Base-by-base conservation (phyloP, 2,888 invertebrate genomes). In the Xiphydria camelus region DNA sequence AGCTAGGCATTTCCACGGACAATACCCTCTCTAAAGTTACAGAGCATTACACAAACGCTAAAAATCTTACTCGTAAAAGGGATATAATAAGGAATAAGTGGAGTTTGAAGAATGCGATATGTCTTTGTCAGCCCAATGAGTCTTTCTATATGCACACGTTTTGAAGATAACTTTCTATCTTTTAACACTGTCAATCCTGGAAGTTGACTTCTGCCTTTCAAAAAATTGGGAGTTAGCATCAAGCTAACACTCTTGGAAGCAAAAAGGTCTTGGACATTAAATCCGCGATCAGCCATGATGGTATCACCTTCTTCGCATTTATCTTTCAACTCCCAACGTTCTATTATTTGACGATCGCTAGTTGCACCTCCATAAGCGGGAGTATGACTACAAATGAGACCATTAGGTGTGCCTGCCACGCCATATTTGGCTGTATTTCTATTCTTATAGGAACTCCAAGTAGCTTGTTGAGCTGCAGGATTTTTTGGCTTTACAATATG, bases 331-430 rank as follows among this genome's bases (percentile, higher is more conserved):
- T 51, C 32, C 10, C 41, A 41, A 32, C 60, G 35, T 37, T 62
- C 61, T 3, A 61, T 44, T 17, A 64, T 61, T 43, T 60, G 52
- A 20, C 55, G 35, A 33, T 62, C 58, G 45, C 53, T 59, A 1
- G 56, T 53, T 9, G 45, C 44, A n/a, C 59, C 59, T 3, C 52
- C 56, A 23, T 54, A 61, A 7, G 52, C 41, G 23, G 49, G 33
- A 3, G 56, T 56, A 34, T 45, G 29, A 34, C 55, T 44, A 17
- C 37, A 44, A 17, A 55, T 25, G 4, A 61, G 23, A 15, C 59
- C 59, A 37, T 41, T 49, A 20, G 58, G 53, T 12, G 54, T 47
- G 36, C 45, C 48, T 12, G 52, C 55, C 3, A 61, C 46, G 2
- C 54, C 25, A 4, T 48, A 26, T 47, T 59, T 58, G 7, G 54